Base-by-base conservation (phyloP, 2,797 vertebrate species). In the Danio aesculapii region DNA sequence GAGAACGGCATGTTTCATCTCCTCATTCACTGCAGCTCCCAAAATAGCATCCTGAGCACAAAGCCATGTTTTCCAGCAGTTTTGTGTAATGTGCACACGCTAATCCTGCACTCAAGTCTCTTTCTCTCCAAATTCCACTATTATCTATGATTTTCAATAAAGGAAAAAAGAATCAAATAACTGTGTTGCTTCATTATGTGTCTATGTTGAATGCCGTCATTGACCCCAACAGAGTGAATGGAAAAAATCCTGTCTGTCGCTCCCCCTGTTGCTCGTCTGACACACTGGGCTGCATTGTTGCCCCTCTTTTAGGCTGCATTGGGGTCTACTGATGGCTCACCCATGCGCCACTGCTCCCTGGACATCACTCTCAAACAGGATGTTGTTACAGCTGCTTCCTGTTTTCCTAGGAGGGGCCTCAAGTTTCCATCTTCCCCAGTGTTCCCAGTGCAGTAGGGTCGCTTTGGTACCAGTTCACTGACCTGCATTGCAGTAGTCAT, bases 341-440 rank as follows among this genome's bases (percentile, higher is more conserved):
- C 78, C 85, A 88, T 88, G 72, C 68, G 30, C 67, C 41, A 80
- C n/a, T 59, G 61, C 81, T 85, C 73, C n/a, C 82, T 63, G 41
- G 81, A 83, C 69, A 79, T 72, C 64, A 52, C 55, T 77, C 46
- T n/a, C 84, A 81, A 85, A 83, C 89, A 92, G 93, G 93, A 94
- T 94, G 93, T 94, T 94, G 89, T 89, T 88, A 84, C 92, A 94
- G 92, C 93, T 93, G 92, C 87, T 93, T 94, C 92, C 93, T 93
- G 92, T 92, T 93, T 92, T 84, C 55, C 64, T 81, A 77, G 74
- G 49, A 44, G 53, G 59, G 57, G 63, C 59, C 19, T 64, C 49
- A 8, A 55, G 19, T 61, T 83, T 84, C 79, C 84, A 84, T 61
- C 77, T 75, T 68, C 63, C 61, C 85, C 83, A 83, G 76, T 74